Percentiles rank a stretch among this genome's conserved stretches.
Evolutionary conservation across 2,113 vertebrate genomes (phyloP).

Genomic region (Acanthochromis polyacanthus): DNA sequence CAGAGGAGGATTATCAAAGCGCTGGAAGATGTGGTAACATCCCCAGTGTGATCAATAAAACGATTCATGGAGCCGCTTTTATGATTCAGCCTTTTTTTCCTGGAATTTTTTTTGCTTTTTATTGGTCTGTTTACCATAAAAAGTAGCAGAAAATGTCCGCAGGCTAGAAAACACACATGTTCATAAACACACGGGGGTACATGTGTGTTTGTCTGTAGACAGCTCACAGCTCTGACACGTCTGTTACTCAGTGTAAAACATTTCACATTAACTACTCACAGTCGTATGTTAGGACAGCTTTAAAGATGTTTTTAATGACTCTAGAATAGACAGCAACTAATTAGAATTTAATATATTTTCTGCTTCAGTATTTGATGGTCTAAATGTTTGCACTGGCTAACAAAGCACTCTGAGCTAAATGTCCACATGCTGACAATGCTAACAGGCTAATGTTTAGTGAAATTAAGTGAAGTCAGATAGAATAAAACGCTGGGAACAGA

Average conservation of each 20-base stretch:
- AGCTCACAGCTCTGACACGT: background rate
- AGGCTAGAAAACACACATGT: background rate
- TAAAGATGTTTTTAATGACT: no score
- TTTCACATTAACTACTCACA: no score
- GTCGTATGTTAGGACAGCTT: no score
- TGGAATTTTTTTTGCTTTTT: background rate
- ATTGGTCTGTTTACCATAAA: slow-evolving; percentile 33
- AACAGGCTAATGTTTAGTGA: no score
- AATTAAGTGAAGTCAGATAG: no score
- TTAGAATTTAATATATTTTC: no score
- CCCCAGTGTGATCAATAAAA: slow-evolving; percentile 58
- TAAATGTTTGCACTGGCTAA: no score
- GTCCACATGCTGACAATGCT: no score
- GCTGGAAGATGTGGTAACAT: slow-evolving; percentile 45
- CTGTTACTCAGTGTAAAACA: background rate
- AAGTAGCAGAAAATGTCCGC: slow-evolving; percentile 3
- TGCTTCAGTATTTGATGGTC: no score
- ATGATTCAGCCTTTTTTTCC: slow-evolving; percentile 15
- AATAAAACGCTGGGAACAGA: no score
- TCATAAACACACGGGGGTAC: background rate
- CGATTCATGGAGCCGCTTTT: slow-evolving; percentile 34
- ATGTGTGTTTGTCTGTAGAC: background rate
- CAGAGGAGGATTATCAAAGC: slow-evolving; percentile 51
- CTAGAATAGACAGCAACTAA: no score
- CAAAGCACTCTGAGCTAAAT: no score